A percentile compares a stretch with the other conserved stretches of the same genome.
Conservation (phyloP, 2,888 invertebrate species). For the Seladonia tumulorum region DNA sequence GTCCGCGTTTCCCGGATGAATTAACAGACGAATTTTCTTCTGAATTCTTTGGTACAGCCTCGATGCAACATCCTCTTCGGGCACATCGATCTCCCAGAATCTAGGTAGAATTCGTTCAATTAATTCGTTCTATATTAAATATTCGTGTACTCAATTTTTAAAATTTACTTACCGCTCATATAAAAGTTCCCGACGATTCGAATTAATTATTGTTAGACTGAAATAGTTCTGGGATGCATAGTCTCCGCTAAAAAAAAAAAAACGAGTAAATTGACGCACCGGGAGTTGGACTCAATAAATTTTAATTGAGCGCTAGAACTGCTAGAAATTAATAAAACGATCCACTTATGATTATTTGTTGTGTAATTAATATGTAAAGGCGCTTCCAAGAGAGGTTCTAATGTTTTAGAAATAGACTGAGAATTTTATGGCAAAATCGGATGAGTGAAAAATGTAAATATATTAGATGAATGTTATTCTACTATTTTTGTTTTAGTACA, state of each 20-base stretch:
- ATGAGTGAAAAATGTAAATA: too few relatives aligned
- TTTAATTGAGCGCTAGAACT: background rate
- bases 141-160: background rate
- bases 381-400: too few relatives aligned
- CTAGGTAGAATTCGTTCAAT: background rate
- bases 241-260: background rate
- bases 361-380: too few relatives aligned
- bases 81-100: background rate
- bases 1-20: background rate
- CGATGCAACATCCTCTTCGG: background rate
- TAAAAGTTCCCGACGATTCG: background rate
- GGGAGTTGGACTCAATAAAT: background rate
- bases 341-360: too few relatives aligned
- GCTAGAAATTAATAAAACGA: too few relatives aligned
- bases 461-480: too few relatives aligned
- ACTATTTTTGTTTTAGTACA: too few relatives aligned
- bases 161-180: background rate
- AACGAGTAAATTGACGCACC: background rate
- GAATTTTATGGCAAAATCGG: too few relatives aligned
- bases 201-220: background rate
- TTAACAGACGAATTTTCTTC: background rate
- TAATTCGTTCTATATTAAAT: background rate
- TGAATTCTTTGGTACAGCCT: background rate
- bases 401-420: too few relatives aligned
- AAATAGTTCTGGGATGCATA: background rate